A percentile compares a stretch with the other conserved stretches of the same genome.
These are phyloP conservation scores for Ganaspis sp. DNA, from an alignment of 1,140 invertebrate species.

Conservation along the genomic window DNA sequence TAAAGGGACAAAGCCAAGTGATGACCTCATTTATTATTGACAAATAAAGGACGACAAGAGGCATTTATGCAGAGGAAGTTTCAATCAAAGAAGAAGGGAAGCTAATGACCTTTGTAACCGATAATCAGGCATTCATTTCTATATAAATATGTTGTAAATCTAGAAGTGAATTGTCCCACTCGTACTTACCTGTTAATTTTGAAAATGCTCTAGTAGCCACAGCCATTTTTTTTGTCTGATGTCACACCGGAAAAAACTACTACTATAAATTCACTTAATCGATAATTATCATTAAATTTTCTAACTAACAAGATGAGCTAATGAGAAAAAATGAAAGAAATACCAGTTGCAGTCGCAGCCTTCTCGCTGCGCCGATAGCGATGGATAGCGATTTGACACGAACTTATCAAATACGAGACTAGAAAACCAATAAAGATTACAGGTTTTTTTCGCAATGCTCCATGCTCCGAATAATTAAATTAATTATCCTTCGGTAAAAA, in stretches of 20 bases:
- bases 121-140: neutral
- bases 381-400: too few species aligned
- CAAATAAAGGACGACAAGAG: neutral
- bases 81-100: neutral
- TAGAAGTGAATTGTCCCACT: neutral
- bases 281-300: slow-evolving; percentile 63
- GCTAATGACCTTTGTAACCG: slow-evolving; percentile 40
- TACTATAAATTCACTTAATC: slow-evolving; percentile 55
- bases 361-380: slow-evolving; percentile 7
- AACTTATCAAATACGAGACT: slow-evolving; percentile 24
- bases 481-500: neutral
- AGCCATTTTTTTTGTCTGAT: slow-evolving; percentile 67
- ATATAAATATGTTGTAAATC: neutral
- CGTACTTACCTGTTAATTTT: slow-evolving; percentile 69
- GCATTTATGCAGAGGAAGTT: neutral
- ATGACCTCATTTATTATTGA: neutral
- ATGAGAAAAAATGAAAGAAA: slow-evolving; percentile 57
- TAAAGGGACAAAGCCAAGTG: neutral
- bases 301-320: slow-evolving; percentile 55
- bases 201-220: slow-evolving; percentile 72
- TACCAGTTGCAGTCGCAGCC: slow-evolving; percentile 36
- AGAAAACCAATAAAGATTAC: neutral
- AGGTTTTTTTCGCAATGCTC: neutral
- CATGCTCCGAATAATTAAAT: neutral
- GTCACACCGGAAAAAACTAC: slow-evolving; percentile 43